Evolutionary conservation across 2,113 vertebrate species (phyloP).

Genomic region (Chlamydotis undulata): DNA sequence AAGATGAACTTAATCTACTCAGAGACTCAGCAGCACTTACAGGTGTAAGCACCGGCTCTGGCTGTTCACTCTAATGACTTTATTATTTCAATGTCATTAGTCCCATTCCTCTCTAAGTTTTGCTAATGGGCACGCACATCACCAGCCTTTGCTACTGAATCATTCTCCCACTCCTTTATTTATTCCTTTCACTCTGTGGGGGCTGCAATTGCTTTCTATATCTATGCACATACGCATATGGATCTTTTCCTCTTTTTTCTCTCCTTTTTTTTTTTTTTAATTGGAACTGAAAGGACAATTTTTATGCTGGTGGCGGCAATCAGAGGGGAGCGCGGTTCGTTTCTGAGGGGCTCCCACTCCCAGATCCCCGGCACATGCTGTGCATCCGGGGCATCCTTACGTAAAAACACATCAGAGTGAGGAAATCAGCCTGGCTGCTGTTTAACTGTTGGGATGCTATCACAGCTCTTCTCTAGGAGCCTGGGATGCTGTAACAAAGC

Average conservation of each 20-base stretch:
- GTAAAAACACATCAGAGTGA: not conserved
- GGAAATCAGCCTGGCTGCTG: not conserved
- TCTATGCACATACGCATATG: conserved; percentile 18
- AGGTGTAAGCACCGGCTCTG: conserved; percentile 49
- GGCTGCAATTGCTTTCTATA: conserved; percentile 53
- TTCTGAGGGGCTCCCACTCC: conserved; percentile 30
- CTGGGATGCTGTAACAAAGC: not conserved
- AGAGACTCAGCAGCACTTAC: conserved; percentile 25
- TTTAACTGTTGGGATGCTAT: not conserved
- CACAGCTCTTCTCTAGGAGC: not conserved
- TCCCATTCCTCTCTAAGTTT: conserved; percentile 57
- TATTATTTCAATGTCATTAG: conserved; percentile 74
- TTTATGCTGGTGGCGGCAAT: conserved; percentile 50
- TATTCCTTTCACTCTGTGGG: conserved; percentile 58
- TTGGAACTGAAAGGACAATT: conserved; percentile 55
- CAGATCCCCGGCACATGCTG: conserved; percentile 12
- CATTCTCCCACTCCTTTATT: conserved; percentile 62
- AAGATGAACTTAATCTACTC: conserved; percentile 54
- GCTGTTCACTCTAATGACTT: conserved; percentile 72
- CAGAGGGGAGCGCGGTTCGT: conserved; percentile 3
- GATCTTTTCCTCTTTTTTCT: not conserved
- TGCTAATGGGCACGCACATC: conserved; percentile 67
- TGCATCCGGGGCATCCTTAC: not conserved
- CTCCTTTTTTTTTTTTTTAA: not conserved
- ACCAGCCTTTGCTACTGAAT: conserved; percentile 64